Evolutionary conservation across 2,888 invertebrate species (phyloP).

Genomic region (Psylliodes chrysocephalus): DNA sequence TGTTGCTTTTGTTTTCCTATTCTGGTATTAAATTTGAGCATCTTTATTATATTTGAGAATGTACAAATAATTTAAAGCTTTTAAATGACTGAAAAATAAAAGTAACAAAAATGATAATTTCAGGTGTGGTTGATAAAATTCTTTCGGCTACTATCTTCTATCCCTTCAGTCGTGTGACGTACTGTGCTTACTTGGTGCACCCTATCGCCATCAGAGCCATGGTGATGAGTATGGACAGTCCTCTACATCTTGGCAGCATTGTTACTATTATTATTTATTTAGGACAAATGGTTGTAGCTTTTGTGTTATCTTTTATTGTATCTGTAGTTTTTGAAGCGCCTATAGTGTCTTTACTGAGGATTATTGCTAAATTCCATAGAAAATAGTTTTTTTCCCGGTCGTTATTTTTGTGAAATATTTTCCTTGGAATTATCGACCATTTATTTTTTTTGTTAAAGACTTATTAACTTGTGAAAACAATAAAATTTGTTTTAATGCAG

Average conservation of each 20-base stretch:
- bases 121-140: slow-evolving; percentile 75
- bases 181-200: slow-evolving; percentile 87
- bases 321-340: slow-evolving; percentile 88
- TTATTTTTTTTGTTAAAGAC: too few relatives aligned
- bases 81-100: too few relatives aligned
- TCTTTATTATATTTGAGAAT: too few relatives aligned
- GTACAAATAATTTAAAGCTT: too few relatives aligned
- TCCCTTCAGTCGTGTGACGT: slow-evolving; percentile 87
- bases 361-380: slow-evolving; percentile 59
- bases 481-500: too few relatives aligned
- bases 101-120: too few relatives aligned
- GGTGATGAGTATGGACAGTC: slow-evolving; percentile 84
- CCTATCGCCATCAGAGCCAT: slow-evolving; percentile 83
- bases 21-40: too few relatives aligned
- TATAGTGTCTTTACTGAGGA: slow-evolving; percentile 83
- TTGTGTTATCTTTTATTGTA: slow-evolving; percentile 79
- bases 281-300: slow-evolving; percentile 84
- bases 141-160: slow-evolving; percentile 82
- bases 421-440: too few relatives aligned
- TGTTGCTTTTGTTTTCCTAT: too few relatives aligned
- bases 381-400: too few relatives aligned
- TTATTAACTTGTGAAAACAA: slow-evolving; percentile 42
- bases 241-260: slow-evolving; percentile 82
- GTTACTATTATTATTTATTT: slow-evolving; percentile 82
- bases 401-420: too few relatives aligned